phyloP scores from a whole-genome alignment of 2,113 vertebrate species.

The Ahaetulla prasina region DNA sequence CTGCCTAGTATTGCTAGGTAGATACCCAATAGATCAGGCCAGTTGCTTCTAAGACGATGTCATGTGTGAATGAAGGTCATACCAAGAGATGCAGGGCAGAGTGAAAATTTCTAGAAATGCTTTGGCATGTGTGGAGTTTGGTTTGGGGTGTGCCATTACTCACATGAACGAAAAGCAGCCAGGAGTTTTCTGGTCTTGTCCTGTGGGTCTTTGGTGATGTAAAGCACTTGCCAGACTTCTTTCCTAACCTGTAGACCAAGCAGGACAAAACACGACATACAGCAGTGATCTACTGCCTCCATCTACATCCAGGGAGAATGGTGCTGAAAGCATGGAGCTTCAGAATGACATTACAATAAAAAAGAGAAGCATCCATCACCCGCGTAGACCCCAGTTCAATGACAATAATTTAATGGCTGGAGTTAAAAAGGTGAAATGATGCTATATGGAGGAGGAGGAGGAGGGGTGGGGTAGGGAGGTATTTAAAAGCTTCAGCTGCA shows the following conservation, averaged over 20 bases:
- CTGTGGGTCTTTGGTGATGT: fast-evolving
- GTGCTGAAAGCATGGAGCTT: constrained; percentile 46
- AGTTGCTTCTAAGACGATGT: neutral
- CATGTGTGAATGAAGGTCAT: neutral
- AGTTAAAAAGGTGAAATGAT: constrained; percentile 56
- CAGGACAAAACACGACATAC: neutral
- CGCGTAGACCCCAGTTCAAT: constrained; percentile 48
- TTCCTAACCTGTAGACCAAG: neutral
- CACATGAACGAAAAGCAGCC: neutral
- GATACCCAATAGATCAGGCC: fast-evolving
- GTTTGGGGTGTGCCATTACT: neutral
- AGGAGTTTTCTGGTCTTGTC: neutral
- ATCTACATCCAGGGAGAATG: constrained; percentile 44
- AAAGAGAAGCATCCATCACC: constrained; percentile 60
- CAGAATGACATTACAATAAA: constrained; percentile 54
- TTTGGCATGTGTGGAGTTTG: neutral
- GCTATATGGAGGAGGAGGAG: constrained; percentile 48
- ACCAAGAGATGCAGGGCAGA: neutral
- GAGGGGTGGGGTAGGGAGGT: constrained; percentile 51
- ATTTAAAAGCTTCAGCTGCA: constrained; percentile 62
- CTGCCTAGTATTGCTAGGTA: fast-evolving
- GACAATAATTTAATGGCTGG: constrained; percentile 61
- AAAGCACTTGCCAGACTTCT: neutral
- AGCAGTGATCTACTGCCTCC: constrained; percentile 47
- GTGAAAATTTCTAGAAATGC: neutral